Conservation (phyloP, 1,140 invertebrate species). For the Atopsyche davidsoni region DNA sequence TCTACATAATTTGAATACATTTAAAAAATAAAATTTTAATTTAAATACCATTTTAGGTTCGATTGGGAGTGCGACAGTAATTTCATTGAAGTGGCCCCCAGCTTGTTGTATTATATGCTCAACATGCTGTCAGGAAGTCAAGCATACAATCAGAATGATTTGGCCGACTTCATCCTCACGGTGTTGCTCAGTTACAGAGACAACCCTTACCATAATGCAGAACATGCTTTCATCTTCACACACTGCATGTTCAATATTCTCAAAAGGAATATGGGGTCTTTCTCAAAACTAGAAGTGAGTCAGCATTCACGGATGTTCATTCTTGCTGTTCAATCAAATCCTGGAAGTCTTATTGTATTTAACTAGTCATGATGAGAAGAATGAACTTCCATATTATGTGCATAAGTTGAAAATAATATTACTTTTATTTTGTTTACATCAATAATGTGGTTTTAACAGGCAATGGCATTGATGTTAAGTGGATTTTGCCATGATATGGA, state of each 20-base stretch:
- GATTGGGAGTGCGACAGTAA: constrained; percentile 48
- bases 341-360: no score
- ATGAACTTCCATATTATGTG: no score
- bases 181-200: constrained; percentile 44
- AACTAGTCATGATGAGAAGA: no score
- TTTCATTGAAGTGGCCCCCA: constrained; percentile 42
- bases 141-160: constrained; percentile 33
- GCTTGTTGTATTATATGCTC: constrained; percentile 46
- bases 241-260: constrained; percentile 54
- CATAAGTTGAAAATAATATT: background rate
- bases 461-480: constrained; percentile 46
- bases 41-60: constrained; percentile 36
- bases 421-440: background rate
- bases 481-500: constrained; percentile 54
- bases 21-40: constrained; percentile 28
- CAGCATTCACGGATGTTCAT: background rate
- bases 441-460: constrained; percentile 34
- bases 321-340: no score
- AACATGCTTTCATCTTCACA: constrained; percentile 52
- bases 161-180: constrained; percentile 45
- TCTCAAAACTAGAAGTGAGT: constrained; percentile 46
- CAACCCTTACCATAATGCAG: constrained; percentile 54
- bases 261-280: constrained; percentile 41
- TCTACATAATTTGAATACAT: no score
- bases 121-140: constrained; percentile 39